Conservation (phyloP, 2,113 vertebrate genomes). For the Ancistrus triradiatus region DNA sequence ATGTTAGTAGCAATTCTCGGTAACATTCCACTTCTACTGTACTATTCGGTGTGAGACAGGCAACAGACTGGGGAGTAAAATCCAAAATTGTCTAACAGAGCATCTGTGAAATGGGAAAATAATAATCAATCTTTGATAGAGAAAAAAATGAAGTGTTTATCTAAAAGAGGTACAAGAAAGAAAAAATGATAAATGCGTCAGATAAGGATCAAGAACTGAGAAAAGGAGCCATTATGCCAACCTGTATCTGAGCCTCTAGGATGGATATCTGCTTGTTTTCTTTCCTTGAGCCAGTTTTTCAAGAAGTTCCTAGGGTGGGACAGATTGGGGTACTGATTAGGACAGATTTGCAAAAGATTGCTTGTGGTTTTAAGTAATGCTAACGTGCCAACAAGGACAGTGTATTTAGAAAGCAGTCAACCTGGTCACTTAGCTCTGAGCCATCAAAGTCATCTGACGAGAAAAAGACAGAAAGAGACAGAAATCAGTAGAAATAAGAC, state of each 20-base stretch:
- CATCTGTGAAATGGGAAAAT: too few species aligned
- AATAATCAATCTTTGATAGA: too few species aligned
- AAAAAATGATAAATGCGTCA: too few species aligned
- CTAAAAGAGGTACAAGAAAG: too few species aligned
- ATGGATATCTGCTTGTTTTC: constrained; percentile 86
- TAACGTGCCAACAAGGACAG: neutral
- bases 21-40: too few species aligned
- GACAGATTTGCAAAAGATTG: neutral
- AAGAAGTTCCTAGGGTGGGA: constrained; percentile 61
- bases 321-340: constrained; percentile 16
- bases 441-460: constrained; percentile 40
- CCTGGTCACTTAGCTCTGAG: constrained; percentile 48
- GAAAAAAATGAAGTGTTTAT: too few species aligned
- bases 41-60: too few species aligned
- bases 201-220: too few species aligned
- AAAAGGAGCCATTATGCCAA: constrained; percentile 42
- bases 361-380: neutral
- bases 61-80: too few species aligned
- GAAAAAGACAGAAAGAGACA: neutral
- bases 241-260: constrained; percentile 83
- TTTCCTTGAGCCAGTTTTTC: constrained; percentile 88
- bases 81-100: too few species aligned
- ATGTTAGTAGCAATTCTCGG: too few species aligned
- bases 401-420: constrained; percentile 11
- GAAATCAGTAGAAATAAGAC: too few species aligned